Base-by-base conservation (phyloP, 2,888 invertebrate genomes). In the Altica lythri region DNA sequence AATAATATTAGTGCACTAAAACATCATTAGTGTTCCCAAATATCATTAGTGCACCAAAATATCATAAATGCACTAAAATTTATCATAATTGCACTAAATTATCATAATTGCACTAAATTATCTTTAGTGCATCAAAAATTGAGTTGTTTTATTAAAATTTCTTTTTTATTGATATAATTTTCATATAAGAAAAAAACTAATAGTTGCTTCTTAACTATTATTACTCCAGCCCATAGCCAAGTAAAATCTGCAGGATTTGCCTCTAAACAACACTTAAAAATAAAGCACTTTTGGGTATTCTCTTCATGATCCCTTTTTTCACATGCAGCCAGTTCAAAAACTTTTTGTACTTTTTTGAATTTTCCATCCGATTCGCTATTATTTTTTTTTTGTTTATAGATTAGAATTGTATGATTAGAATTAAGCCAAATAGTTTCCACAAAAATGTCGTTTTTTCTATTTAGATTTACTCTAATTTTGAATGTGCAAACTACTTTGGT, bases 241-340 rank as follows among this genome's bases (percentile, higher is more conserved):
- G 75, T 76, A 75, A 71, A 76, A 75, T 76, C 75, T 76, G 76
- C 76, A 75, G 74, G 75, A 73, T 68, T 68, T 65, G 66, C 66
- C 68, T 55, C 68, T 72, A 70, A 71, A 67, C 68, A 74, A 71
- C 69, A 72, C 66, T 71, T 65, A 66, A 66, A 72, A 74, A 72
- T 72, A 74, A 75, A 74, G 75, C 75, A 75, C 74, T 73, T n/a
- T n/a, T 74, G 63, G 74, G 73, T 74, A 72, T 74, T 74, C 74
- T 64, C 73, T 74, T 74, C 74, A 72, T 72, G 67, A 73, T 74
- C 75, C 73, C 73, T 54, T 68, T 64, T 71, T 70, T n/a, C 68
- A 69, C 71, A 67, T 64, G 68, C 68, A 63, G 69, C 64, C 70
- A 68, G 71, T 69, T 72, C 70, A 64, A 71, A 72, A 74, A 72